These are phyloP conservation scores for Agrochola lota DNA, from an alignment of 2,888 invertebrate genomes.

Conservation along the genomic window DNA sequence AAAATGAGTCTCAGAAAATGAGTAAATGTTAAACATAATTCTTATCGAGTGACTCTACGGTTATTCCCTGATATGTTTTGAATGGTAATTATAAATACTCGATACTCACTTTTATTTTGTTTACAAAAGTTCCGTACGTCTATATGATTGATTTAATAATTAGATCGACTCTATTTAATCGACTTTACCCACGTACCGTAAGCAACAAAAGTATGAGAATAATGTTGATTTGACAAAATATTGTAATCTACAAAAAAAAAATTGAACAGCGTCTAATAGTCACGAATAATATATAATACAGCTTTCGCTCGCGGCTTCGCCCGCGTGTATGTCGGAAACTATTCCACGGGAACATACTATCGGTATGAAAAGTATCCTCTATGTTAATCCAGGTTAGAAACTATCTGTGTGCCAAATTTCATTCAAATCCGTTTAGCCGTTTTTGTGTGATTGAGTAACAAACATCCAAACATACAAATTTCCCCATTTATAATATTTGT, in stretches of 20 bases:
- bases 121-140: neutral
- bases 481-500: too few species aligned
- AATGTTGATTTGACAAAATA: neutral
- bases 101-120: neutral
- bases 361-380: too few species aligned
- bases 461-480: too few species aligned
- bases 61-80: conserved; percentile 5
- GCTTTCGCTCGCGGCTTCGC: too few species aligned
- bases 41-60: conserved; percentile 6
- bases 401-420: too few species aligned
- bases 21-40: conserved; percentile 1
- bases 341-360: too few species aligned
- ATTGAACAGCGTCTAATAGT: neutral
- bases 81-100: conserved; percentile 15
- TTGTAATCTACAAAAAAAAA: too few species aligned
- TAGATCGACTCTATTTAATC: neutral
- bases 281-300: too few species aligned
- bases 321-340: too few species aligned
- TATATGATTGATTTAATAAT: conserved; percentile 5
- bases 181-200: neutral
- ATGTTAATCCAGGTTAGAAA: too few species aligned
- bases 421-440: too few species aligned
- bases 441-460: too few species aligned
- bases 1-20: neutral
- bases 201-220: neutral